These are phyloP conservation scores for Drosophila pallidifrons DNA, from an alignment of 1,140 invertebrate species.

Conservation along the genomic window DNA sequence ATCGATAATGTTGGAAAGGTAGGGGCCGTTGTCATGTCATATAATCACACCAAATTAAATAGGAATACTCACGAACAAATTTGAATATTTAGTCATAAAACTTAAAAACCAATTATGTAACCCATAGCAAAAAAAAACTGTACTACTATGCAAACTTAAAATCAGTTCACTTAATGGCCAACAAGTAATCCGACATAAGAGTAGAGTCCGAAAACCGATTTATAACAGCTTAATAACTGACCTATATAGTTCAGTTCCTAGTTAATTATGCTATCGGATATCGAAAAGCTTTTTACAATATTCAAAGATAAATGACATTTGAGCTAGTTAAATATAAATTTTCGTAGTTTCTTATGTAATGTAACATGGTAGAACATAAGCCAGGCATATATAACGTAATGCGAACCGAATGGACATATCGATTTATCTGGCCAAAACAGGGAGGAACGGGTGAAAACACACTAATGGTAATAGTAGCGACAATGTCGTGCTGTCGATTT, in stretches of 20 bases:
- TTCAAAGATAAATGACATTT: constrained; percentile 48
- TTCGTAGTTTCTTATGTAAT: constrained; percentile 36
- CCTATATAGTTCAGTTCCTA: constrained; percentile 75
- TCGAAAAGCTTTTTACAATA: constrained; percentile 46
- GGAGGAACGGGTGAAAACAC: constrained; percentile 3
- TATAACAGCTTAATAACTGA: constrained; percentile 79
- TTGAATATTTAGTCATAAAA: no score
- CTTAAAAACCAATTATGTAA: no score
- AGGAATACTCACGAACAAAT: constrained; percentile 29
- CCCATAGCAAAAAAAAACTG: no score
- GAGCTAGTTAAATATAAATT: background rate
- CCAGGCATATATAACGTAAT: constrained; percentile 21
- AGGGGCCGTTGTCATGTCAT: constrained; percentile 66
- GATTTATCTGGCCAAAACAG: constrained; percentile 69
- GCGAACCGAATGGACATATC: constrained; percentile 42
- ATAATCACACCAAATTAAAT: constrained; percentile 5
- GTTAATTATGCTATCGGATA: constrained; percentile 33
- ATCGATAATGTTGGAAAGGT: constrained; percentile 68
- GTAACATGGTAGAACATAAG: constrained; percentile 16
- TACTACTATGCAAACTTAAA: no score
- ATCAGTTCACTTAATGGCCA: no score
- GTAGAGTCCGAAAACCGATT: no score
- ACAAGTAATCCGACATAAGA: no score
- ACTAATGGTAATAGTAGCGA: background rate
- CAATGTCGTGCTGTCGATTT: no score